Evolutionary conservation across 1,140 invertebrate species (phyloP).

Genomic region (Sitobion miscanthi): DNA sequence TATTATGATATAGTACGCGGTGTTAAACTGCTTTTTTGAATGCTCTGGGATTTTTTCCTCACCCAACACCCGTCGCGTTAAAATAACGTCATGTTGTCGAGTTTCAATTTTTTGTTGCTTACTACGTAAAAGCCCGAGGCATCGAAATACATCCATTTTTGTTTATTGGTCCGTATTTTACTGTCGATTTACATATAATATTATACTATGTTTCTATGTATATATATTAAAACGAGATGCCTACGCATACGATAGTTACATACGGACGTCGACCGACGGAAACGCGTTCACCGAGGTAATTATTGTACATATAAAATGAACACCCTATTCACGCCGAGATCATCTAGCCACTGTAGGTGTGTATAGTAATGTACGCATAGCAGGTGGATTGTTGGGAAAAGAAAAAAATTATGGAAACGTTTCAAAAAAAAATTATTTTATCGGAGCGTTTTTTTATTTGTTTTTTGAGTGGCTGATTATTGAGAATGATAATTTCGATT

Average conservation of each 20-base stretch:
- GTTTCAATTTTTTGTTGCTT: neutral
- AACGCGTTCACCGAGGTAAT: neutral
- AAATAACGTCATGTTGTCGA: neutral
- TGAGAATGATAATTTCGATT: neutral
- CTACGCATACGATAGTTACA: neutral
- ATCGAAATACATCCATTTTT: neutral
- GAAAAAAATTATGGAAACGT: neutral
- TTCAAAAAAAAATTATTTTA: neutral
- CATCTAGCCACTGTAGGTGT: neutral
- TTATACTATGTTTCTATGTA: neutral
- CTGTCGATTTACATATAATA: neutral
- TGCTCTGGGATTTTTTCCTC: neutral
- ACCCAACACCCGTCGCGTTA: neutral
- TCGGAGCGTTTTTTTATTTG: neutral
- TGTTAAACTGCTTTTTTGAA: conserved; percentile 1
- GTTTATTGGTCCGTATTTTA: neutral
- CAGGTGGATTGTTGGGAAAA: neutral
- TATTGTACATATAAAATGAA: neutral
- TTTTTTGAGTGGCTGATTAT: conserved; percentile 4
- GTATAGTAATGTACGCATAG: neutral
- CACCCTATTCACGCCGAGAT: neutral
- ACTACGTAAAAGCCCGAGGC: neutral
- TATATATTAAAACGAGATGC: neutral
- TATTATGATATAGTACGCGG: neutral
- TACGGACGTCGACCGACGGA: neutral